A percentile compares a stretch with the other conserved stretches of the same genome.
Conservation (phyloP, 1,140 invertebrate species). For the Sycophaga agraensis region DNA sequence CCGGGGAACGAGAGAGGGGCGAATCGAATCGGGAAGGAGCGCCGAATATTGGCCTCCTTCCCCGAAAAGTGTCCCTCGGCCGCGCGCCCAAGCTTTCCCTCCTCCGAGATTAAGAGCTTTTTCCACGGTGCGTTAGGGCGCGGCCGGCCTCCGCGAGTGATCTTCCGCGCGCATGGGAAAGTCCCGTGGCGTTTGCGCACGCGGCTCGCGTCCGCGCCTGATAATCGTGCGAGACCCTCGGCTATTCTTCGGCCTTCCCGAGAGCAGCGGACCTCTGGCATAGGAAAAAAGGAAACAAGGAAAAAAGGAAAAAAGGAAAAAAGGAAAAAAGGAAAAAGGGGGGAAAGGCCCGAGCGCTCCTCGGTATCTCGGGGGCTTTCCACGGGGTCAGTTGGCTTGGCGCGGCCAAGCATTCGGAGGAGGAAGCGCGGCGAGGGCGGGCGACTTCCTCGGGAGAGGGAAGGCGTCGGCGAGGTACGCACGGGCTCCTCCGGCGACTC, state of each 20-base stretch:
- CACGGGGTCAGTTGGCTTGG: too few relatives aligned
- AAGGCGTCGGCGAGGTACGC: too few relatives aligned
- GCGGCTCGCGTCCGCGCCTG: not conserved
- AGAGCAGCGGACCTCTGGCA: too few relatives aligned
- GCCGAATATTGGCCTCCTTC: not conserved
- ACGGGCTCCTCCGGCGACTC: too few relatives aligned
- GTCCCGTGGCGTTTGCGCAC: not conserved
- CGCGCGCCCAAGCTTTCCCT: not conserved
- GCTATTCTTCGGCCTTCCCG: not conserved
- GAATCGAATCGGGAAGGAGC: slow-evolving; percentile 12
- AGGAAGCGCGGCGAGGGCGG: too few relatives aligned
- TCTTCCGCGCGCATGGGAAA: not conserved
- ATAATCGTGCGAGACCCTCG: not conserved
- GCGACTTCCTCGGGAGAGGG: too few relatives aligned
- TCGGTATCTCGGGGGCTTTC: too few relatives aligned
- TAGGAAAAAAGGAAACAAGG: not conserved
- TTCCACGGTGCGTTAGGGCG: slow-evolving; percentile 5
- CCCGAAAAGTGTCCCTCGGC: not conserved
- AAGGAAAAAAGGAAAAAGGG: too few relatives aligned
- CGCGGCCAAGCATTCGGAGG: too few relatives aligned
- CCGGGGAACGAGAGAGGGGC: not conserved
- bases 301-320: not conserved
- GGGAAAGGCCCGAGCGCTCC: too few relatives aligned
- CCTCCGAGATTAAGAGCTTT: slow-evolving; percentile 18
- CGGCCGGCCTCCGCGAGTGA: too few relatives aligned